Base-by-base conservation (phyloP, 92 coral and sea anemone species). In the Epizoanthus illoricatus region DNA sequence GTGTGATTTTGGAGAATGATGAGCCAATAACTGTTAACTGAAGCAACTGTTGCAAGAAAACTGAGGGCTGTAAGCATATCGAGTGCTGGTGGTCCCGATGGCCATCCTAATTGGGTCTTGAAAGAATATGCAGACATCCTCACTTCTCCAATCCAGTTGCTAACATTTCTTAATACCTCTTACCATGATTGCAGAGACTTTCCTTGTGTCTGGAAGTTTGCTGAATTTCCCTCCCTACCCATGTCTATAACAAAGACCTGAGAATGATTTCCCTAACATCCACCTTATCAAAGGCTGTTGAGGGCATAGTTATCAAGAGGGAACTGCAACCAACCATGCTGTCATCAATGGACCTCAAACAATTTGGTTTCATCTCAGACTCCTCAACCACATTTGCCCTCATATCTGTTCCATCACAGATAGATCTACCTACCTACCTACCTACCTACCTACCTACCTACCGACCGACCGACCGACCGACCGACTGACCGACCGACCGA, bases 41-140 rank as follows among this genome's bases (percentile, higher is more conserved):
- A 81, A 55, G 67, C 52, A 17, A 76, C 85, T 42, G 81, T 86
- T 9, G 68, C 68, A 15, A 17, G 16, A 18, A 86, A 89, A 85
- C 90, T 85, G 39, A 63, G 74, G 4, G 59, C 28, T 61, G 42
- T 81, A 18, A 85, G 76, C 39, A n/a, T 16, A 13, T 58, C 85
- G 7, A 84, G 84, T 41, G 90, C 86, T 33, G 71, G 88, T 84
- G 85, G 93, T 19, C 93, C 93, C 5, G 88, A 87, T 56, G 87
- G 84, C 41, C 84, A 83, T 19, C 88, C 90, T n/a, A 83, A 85
- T 71, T 89, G 92, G 89, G 80, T 80, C 8, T 59, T 88, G 24
- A 86, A 61, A 24, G 87, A 89, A 70, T 86, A 66, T 61, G 88
- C 93, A n/a, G 91, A 90, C 56, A 87, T 90, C 45, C 76, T 90